These are phyloP conservation scores for Turnix velox DNA, from an alignment of 2,113 vertebrate species.

Conservation along the genomic window DNA sequence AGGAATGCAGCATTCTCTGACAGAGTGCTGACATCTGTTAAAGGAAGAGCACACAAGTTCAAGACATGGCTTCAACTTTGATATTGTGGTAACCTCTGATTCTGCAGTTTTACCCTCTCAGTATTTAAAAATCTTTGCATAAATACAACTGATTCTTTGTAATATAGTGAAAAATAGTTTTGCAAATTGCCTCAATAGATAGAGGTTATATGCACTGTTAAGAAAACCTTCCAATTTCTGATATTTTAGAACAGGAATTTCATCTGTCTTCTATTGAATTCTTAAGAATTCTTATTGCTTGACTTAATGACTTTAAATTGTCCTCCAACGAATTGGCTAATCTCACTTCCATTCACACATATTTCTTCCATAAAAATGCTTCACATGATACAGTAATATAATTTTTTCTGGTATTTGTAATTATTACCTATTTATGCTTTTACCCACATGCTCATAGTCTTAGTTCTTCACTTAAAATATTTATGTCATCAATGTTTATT, in stretches of 20 bases:
- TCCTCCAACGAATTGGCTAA: not conserved
- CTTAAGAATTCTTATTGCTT: not conserved
- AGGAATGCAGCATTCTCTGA: not conserved
- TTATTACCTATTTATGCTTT: not conserved
- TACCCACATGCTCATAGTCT: not conserved
- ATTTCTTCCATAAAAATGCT: not conserved
- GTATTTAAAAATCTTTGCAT: not conserved
- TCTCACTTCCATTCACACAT: not conserved
- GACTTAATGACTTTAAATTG: not conserved
- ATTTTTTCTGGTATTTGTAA: not conserved
- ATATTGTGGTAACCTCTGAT: not conserved
- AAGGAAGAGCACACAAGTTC: not conserved
- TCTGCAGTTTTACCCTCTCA: not conserved
- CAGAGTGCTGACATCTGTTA: not conserved
- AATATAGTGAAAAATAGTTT: not conserved
- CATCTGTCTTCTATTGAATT: not conserved
- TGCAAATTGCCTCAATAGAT: not conserved
- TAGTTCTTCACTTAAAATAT: not conserved
- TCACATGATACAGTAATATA: not conserved
- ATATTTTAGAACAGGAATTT: not conserved
- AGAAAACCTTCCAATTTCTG: not conserved
- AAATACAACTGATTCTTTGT: not conserved
- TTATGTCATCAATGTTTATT: not conserved
- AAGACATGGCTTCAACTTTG: not conserved
- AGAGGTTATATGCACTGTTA: not conserved